A percentile compares a stretch with the other conserved stretches of the same genome.
These are phyloP conservation scores for Chascanopsetta lugubris DNA, from an alignment of 2,113 vertebrate genomes.

Conservation along the genomic window DNA sequence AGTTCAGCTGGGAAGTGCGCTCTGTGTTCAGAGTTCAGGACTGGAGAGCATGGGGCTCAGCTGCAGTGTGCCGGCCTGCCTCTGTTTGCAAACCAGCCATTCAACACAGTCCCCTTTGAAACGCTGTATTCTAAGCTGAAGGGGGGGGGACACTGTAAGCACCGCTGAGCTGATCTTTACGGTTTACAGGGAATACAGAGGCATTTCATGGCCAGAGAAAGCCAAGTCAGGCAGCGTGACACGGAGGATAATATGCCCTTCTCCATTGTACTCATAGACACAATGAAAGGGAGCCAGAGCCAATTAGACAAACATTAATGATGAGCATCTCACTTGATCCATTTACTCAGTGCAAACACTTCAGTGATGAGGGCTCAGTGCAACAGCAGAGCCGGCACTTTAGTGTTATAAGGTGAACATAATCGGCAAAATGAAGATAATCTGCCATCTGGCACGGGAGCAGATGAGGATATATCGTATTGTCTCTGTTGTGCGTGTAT, in stretches of 20 bases:
- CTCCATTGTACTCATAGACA: constrained; percentile 23
- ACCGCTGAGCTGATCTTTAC: constrained; percentile 65
- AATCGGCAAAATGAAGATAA: constrained; percentile 22
- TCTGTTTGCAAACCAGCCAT: constrained; percentile 66
- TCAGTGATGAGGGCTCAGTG: neutral
- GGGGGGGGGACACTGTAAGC: constrained; percentile 37
- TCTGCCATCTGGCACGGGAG: constrained; percentile 45
- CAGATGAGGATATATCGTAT: constrained; percentile 30
- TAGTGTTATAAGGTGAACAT: constrained; percentile 34
- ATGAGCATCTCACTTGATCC: constrained; percentile 17
- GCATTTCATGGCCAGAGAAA: constrained; percentile 60
- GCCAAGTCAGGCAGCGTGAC: constrained; percentile 56
- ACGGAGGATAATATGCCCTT: constrained; percentile 59
- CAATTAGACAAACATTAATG: constrained; percentile 26
- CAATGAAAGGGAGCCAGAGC: constrained; percentile 7
- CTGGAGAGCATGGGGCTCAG: constrained; percentile 63
- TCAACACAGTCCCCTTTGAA: constrained; percentile 57
- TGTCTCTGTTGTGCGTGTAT: neutral
- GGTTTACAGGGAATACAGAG: constrained; percentile 70
- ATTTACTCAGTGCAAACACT: constrained; percentile 27
- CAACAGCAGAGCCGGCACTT: constrained; percentile 1
- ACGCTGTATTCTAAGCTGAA: constrained; percentile 65
- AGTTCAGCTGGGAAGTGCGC: constrained; percentile 71
- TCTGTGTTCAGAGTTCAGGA: constrained; percentile 68
- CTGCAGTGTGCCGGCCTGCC: constrained; percentile 56